Conservation (phyloP, 2,888 invertebrate genomes). For the Spodoptera exigua region DNA sequence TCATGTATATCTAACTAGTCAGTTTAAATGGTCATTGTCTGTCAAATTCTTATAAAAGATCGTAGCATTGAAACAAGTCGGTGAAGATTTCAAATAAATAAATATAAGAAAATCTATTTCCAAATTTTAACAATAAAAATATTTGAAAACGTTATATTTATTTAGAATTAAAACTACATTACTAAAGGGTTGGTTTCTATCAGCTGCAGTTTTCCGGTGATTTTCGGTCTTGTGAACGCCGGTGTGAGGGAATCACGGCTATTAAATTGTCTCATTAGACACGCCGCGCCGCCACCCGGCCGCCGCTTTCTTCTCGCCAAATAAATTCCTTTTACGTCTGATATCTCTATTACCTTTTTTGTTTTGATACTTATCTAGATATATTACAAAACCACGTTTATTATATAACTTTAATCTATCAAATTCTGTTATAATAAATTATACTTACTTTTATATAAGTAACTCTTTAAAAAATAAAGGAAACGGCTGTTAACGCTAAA, state of each 20-base stretch:
- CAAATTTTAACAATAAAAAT: no score
- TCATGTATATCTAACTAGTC: no score
- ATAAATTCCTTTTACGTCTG: conserved; percentile 82
- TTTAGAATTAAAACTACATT: conserved; percentile 57
- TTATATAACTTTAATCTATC: conserved; percentile 27
- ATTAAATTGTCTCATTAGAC: conserved; percentile 89
- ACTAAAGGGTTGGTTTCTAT: conserved; percentile 67
- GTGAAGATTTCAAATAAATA: no score
- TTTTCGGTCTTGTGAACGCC: conserved; percentile 81
- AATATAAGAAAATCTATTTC: no score
- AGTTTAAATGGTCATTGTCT: no score
- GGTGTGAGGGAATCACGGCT: conserved; percentile 84
- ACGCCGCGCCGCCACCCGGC: conserved; percentile 79
- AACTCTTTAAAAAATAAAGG: conserved; percentile 14
- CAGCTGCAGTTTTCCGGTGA: conserved; percentile 84
- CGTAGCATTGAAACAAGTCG: no score
- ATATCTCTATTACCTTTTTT: conserved; percentile 78
- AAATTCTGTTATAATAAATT: no score
- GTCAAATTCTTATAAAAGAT: no score
- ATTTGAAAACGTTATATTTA: conserved; percentile 33
- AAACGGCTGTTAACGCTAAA: conserved; percentile 70
- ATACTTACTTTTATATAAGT: conserved; percentile 5
- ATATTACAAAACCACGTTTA: conserved; percentile 30
- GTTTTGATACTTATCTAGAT: conserved; percentile 59
- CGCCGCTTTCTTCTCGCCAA: conserved; percentile 78